These are phyloP conservation scores for Lates japonicus DNA, from an alignment of 2,797 vertebrate species.

Conservation along the genomic window DNA sequence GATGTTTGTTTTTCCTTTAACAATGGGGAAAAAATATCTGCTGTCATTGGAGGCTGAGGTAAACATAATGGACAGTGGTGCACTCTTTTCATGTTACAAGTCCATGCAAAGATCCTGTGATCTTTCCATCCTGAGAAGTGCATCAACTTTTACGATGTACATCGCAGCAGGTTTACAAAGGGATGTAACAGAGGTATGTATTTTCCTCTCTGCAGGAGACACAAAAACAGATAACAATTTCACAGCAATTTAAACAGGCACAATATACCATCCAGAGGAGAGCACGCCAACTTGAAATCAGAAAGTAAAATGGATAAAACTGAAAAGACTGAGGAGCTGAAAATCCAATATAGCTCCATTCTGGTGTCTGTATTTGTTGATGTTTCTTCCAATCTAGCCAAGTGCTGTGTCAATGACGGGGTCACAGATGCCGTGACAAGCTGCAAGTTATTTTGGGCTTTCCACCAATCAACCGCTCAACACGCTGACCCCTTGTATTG, in stretches of 20 bases:
- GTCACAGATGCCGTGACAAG: constrained; percentile 50
- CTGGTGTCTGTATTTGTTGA: constrained; percentile 39
- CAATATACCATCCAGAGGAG: constrained; percentile 24
- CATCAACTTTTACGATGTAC: constrained; percentile 11
- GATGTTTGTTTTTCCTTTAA: constrained; percentile 3
- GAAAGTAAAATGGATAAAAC: constrained; percentile 45
- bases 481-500: constrained; percentile 60
- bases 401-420: constrained; percentile 64
- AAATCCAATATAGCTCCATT: constrained; percentile 59
- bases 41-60: not conserved
- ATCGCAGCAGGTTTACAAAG: constrained; percentile 37
- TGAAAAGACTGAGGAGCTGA: constrained; percentile 45
- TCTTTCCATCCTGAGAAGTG: not conserved
- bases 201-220: constrained; percentile 54
- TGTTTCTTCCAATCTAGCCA: constrained; percentile 54
- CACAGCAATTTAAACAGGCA: constrained; percentile 63
- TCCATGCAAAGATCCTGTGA: constrained; percentile 1
- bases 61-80: not conserved
- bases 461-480: constrained; percentile 64
- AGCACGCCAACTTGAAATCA: constrained; percentile 35
- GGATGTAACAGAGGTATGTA: constrained; percentile 21
- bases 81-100: constrained; percentile 10
- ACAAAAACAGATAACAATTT: constrained; percentile 54
- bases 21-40: not conserved
- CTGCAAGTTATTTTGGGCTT: constrained; percentile 63